These are phyloP conservation scores for Tribolium freemani DNA, from an alignment of 2,888 invertebrate genomes.

Conservation along the genomic window DNA sequence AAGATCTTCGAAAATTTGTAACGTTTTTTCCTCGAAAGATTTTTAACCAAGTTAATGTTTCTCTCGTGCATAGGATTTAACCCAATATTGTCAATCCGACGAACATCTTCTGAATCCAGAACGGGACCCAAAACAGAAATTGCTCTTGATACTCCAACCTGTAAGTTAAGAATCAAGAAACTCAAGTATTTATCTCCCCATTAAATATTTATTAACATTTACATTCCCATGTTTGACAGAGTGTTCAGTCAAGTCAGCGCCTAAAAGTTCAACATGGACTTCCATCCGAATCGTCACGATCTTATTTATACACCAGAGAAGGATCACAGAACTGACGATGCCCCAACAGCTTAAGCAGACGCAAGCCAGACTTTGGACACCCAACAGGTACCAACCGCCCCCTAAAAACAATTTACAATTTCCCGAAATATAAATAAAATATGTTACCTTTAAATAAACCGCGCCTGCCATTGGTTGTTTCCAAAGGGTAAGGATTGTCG, in stretches of 20 bases:
- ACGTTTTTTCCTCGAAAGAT: slow-evolving; percentile 55
- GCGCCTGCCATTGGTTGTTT: slow-evolving; percentile 82
- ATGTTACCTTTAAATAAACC: slow-evolving; percentile 80
- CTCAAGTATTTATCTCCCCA: not conserved
- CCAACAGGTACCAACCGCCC: slow-evolving; percentile 90
- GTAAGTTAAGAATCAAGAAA: slow-evolving; percentile 44
- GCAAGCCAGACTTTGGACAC: slow-evolving; percentile 83
- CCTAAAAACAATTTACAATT: slow-evolving; percentile 68
- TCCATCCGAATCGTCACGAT: slow-evolving; percentile 89
- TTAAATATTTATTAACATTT: slow-evolving; percentile 45
- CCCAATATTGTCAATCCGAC: slow-evolving; percentile 70
- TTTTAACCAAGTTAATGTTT: slow-evolving; percentile 68
- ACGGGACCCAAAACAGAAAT: slow-evolving; percentile 80
- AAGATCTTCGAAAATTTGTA: slow-evolving; percentile 62
- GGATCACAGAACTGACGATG: slow-evolving; percentile 76
- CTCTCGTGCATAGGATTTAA: slow-evolving; percentile 78
- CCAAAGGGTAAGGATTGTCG: slow-evolving; percentile 84
- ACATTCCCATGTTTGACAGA: slow-evolving; percentile 81
- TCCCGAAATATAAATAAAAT: no score
- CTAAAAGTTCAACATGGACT: slow-evolving; percentile 86
- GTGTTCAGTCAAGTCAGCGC: slow-evolving; percentile 92
- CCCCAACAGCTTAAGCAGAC: slow-evolving; percentile 84
- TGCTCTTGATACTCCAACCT: slow-evolving; percentile 79
- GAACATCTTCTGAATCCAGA: slow-evolving; percentile 65
- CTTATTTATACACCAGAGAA: slow-evolving; percentile 85